Base-by-base conservation (phyloP, 2,888 invertebrate genomes). In the Thumatha senex region DNA sequence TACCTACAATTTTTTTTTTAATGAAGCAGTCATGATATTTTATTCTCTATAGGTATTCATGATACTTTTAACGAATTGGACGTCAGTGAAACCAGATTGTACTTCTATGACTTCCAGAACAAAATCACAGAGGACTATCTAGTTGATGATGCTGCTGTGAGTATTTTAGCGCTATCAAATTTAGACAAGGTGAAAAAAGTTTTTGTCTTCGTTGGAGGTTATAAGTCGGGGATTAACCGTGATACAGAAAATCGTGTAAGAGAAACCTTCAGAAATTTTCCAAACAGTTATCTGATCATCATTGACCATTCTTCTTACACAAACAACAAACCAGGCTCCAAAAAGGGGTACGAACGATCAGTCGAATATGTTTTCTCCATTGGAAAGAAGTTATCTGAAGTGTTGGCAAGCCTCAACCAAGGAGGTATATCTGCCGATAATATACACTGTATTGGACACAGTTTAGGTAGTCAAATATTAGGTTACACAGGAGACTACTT, bases 231-330 rank as follows among this genome's bases (percentile, higher is more conserved):
- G 34, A 89, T 91, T 36, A 73, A 84, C 57, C 84, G 84, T 41
- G 80, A 73, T 33, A 84, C 84, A 1, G 88, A 84, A 51, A 74
- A 84, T 49, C 74, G 74, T 30, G 72, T 91, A 5, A 74, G 86
- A 24, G 76, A 86, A 9, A 76, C 86, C 0, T 89, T 89, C 53
- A 74, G 70, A 41, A 70, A 75, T 33, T 73, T 77, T 30, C 85
- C 88, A 0, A 81, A 89, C 33, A 87, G 82, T 51, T 89, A 89
- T 45, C 61, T 91, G 0, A 85, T 89, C 34, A 88, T 91, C n/a
- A 62, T 90, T 0, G 90, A 91, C 43, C 91, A 90, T 63, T 88
- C 87, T 1, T 71, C 71, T 0, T 91, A 90, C 55, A 91, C 90
- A 0, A 81, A 89, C 40, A 80, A 84, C 31, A 76, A 75, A 0